These are phyloP conservation scores for Stigmatopora nigra DNA, from an alignment of 2,113 vertebrate genomes.

Conservation along the genomic window DNA sequence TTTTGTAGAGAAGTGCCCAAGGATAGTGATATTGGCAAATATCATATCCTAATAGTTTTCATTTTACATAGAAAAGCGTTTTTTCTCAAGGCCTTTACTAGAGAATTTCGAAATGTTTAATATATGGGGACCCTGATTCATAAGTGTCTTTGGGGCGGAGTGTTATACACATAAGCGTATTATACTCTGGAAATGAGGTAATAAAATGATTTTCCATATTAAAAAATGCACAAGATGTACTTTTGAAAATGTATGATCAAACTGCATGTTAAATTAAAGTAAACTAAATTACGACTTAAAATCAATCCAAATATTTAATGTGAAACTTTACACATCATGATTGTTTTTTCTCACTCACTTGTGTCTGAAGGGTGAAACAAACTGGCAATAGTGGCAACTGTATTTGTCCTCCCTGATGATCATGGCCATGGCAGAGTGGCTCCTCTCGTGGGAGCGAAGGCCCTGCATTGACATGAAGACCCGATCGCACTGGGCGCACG, in stretches of 20 bases:
- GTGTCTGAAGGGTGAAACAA: slow-evolving; percentile 96
- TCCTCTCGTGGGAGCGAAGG: slow-evolving; percentile 95
- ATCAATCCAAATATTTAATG: neutral
- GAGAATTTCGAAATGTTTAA: no score
- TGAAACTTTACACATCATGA: neutral
- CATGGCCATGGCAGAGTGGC: slow-evolving; percentile 89
- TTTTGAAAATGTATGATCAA: neutral
- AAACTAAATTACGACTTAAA: neutral
- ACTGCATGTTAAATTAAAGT: neutral
- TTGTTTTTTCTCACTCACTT: slow-evolving; percentile 77
- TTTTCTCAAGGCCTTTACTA: no score
- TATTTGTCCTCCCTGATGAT: slow-evolving; percentile 91
- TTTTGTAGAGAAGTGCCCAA: no score
- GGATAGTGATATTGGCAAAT: no score
- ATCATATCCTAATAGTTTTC: no score
- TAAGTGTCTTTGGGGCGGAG: no score
- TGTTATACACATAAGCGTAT: no score
- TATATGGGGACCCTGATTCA: no score
- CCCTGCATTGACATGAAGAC: slow-evolving; percentile 99
- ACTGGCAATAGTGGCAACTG: slow-evolving; percentile 98
- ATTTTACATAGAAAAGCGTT: no score
- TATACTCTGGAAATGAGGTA: neutral
- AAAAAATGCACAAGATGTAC: neutral
- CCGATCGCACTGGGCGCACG: slow-evolving; percentile 87
- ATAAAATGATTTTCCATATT: neutral